These are phyloP conservation scores for Nomia melanderi DNA, from an alignment of 1,140 invertebrate species.

Conservation along the genomic window DNA sequence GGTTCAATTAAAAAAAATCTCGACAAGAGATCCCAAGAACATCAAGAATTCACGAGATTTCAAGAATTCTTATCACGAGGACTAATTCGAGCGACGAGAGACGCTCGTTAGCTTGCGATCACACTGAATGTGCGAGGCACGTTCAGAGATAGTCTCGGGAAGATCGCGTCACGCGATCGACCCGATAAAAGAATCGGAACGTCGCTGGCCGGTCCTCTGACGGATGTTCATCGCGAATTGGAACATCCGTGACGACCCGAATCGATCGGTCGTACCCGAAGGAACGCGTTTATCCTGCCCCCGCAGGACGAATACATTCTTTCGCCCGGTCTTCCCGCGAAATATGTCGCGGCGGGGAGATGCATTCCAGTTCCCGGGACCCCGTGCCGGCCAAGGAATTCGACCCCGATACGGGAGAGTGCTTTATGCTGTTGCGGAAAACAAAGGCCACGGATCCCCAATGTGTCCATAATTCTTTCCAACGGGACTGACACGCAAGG, in stretches of 20 bases:
- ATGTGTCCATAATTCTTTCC: slow-evolving; percentile 29
- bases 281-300: slow-evolving; percentile 23
- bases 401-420: slow-evolving; percentile 27
- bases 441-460: slow-evolving; percentile 9
- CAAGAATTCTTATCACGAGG: too few species aligned
- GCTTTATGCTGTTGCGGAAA: slow-evolving; percentile 32
- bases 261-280: slow-evolving; percentile 16
- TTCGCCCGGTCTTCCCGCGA: slow-evolving; percentile 23
- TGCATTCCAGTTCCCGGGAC: slow-evolving; percentile 1
- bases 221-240: not conserved
- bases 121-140: too few species aligned
- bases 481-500: not conserved
- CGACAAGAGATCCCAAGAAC: too few species aligned
- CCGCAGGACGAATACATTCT: slow-evolving; percentile 25
- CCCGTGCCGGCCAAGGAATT: slow-evolving; percentile 14
- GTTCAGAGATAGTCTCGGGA: too few species aligned
- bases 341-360: slow-evolving; percentile 22
- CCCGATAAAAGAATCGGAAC: too few species aligned
- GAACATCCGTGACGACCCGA: slow-evolving; percentile 8
- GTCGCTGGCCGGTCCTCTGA: too few species aligned
- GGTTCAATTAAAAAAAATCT: too few species aligned
- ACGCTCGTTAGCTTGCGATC: too few species aligned
- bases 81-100: too few species aligned
- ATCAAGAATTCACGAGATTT: too few species aligned
- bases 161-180: too few species aligned